Evolutionary conservation across 2,888 invertebrate species (phyloP), one percentile per base, ranked within the genome.

Genomic region (Scaptomyza polygonia): DNA sequence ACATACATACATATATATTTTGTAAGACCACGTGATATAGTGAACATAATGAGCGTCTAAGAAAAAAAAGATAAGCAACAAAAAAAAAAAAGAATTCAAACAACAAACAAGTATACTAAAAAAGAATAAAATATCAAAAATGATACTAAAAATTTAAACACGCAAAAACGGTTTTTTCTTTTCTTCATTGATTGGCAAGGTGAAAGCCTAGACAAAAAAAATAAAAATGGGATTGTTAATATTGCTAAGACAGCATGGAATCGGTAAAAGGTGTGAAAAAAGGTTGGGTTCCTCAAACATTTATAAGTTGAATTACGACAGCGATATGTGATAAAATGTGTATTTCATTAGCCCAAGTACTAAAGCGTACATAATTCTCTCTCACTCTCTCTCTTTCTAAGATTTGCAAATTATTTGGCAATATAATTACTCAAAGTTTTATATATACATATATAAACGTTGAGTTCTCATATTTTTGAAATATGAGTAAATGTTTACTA

Each of bases 21-120:
- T 71, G 45, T 87, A 86, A 84, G 88, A 65, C 68, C 78, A 86
- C 83, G 88, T 88, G 88, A 88, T 83, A 88, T 88, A 88, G 80
- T 72, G 40, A 88, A 71, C 84, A 84, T 86, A 82, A 82, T 79
- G 79, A 82, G 86, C 69, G 69, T 69, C 63, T 84, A 86, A 85
- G 84, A 73, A 79, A 79, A 67, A 52, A 47, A 56, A 61, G 68
- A 67, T 64, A 80, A 78, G 67, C 71, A 70, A 69, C 68, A 67
- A 58, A 48, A 49, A 54, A 58, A 47, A 44, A 49, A 70, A 53
- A 62, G 44, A 56, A 57, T 25, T 5, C 25, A 70, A 44, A 44
- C 29, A 57, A 62, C 59, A 65, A 64, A 56, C 72, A 72, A 45
- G 56, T 66, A 79, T 66, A 77, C 70, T 77, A 78, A 74, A 78